Evolutionary conservation across 2,888 invertebrate genomes (phyloP).

Genomic region (Ochropacha duplaris): DNA sequence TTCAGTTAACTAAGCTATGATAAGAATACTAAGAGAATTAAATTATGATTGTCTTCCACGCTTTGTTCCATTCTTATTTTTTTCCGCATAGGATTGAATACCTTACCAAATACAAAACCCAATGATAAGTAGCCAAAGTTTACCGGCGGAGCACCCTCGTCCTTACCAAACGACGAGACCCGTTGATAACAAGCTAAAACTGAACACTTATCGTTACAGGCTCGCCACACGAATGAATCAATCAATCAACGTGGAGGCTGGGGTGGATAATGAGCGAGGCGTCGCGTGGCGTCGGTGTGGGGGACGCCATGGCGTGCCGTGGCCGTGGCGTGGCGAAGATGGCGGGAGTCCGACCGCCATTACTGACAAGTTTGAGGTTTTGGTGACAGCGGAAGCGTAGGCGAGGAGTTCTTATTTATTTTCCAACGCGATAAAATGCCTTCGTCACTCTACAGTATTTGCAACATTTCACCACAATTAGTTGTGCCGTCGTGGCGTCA

Average conservation of each 20-base stretch:
- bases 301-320: conserved; percentile 11
- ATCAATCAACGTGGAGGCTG: conserved; percentile 51
- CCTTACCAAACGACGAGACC: conserved; percentile 13
- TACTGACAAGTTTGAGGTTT: neutral
- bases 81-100: too few relatives aligned
- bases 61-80: too few relatives aligned
- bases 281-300: conserved; percentile 25
- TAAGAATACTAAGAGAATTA: too few relatives aligned
- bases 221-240: conserved; percentile 47
- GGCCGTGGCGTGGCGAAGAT: conserved; percentile 7
- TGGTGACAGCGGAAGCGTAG: neutral
- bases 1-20: too few relatives aligned
- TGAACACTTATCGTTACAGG: conserved; percentile 61
- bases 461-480: too few relatives aligned
- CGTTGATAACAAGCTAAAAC: conserved; percentile 63
- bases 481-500: too few relatives aligned
- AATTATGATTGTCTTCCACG: too few relatives aligned
- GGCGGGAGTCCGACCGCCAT: neutral
- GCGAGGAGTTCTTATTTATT: too few relatives aligned
- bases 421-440: too few relatives aligned
- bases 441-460: too few relatives aligned
- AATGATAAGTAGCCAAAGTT: neutral
- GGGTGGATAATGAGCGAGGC: conserved; percentile 52
- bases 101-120: too few relatives aligned
- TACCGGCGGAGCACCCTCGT: too few relatives aligned